Evolutionary conservation across 1,140 invertebrate species (phyloP).

Genomic region (Drosophila erecta): DNA sequence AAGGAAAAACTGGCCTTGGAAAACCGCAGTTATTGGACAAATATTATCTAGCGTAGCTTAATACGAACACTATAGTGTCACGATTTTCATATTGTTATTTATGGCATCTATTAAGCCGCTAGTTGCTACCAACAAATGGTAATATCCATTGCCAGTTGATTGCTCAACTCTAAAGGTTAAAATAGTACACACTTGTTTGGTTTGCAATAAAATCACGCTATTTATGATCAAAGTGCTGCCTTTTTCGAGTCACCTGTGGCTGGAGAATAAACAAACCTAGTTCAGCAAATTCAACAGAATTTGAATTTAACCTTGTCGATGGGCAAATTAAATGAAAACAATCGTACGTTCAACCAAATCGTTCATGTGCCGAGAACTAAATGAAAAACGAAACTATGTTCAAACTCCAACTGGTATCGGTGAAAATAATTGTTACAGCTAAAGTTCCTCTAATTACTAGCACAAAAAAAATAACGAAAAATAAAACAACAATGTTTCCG

Average conservation of each 20-base stretch:
- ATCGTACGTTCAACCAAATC: background rate
- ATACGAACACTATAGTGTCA: conserved; percentile 1
- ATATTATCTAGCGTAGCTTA: background rate
- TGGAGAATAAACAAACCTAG: background rate
- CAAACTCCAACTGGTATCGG: conserved; percentile 5
- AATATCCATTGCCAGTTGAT: conserved; percentile 5
- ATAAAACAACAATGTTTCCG: conserved; percentile 24
- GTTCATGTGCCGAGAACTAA: conserved; percentile 1
- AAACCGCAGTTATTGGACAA: background rate
- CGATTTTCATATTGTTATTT: conserved; percentile 12
- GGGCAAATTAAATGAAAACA: background rate
- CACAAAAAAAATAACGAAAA: background rate
- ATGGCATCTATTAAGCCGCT: background rate
- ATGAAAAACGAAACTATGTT: conserved; percentile 2
- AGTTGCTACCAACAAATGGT: conserved; percentile 1
- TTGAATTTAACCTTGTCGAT: background rate
- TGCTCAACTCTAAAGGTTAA: conserved; percentile 24
- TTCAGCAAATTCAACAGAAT: too few species aligned
- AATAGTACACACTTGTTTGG: conserved; percentile 9
- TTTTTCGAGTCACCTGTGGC: background rate
- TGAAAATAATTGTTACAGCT: conserved; percentile 33
- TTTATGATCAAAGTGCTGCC: conserved; percentile 7
- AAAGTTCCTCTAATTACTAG: conserved; percentile 32
- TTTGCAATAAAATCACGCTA: conserved; percentile 10
- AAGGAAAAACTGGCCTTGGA: background rate